These are phyloP conservation scores for Pogoniulus pusillus DNA, from an alignment of 2,797 vertebrate species.

Conservation along the genomic window DNA sequence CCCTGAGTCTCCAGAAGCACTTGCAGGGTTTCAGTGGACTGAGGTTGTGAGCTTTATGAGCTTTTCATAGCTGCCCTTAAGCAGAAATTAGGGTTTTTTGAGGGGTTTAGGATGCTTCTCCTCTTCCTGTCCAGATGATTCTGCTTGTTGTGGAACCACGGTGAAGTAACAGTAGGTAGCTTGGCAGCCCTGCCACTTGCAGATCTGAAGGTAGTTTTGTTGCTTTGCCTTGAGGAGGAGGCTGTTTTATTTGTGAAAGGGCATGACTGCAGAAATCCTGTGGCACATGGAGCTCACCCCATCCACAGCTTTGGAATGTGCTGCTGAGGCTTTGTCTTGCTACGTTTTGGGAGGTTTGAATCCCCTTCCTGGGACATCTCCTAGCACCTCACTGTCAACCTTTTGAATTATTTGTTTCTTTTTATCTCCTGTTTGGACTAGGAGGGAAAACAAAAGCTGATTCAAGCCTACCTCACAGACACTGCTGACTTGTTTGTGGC, in stretches of 20 bases:
- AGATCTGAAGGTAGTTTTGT: no score
- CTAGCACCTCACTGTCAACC: not conserved
- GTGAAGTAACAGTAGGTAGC: not conserved
- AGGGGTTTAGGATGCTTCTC: not conserved
- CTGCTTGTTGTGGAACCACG: not conserved
- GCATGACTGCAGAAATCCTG: not conserved
- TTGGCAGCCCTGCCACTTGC: not conserved
- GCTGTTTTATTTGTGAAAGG: not conserved
- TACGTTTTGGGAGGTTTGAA: not conserved
- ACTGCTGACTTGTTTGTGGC: not conserved
- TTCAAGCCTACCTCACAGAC: not conserved
- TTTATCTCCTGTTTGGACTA: not conserved
- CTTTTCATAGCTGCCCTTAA: no score
- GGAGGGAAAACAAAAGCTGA: not conserved
- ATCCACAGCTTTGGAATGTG: not conserved
- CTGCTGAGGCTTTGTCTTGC: not conserved
- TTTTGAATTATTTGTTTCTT: not conserved
- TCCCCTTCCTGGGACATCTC: not conserved
- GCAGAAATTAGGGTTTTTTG: no score
- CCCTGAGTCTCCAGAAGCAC: not conserved
- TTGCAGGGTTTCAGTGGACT: not conserved
- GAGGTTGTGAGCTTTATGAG: no score
- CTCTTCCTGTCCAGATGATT: not conserved
- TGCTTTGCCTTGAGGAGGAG: not conserved
- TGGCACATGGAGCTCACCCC: not conserved